phyloP scores from a whole-genome alignment of 2,888 invertebrate genomes.

The Hypselothyrea guttata region DNA sequence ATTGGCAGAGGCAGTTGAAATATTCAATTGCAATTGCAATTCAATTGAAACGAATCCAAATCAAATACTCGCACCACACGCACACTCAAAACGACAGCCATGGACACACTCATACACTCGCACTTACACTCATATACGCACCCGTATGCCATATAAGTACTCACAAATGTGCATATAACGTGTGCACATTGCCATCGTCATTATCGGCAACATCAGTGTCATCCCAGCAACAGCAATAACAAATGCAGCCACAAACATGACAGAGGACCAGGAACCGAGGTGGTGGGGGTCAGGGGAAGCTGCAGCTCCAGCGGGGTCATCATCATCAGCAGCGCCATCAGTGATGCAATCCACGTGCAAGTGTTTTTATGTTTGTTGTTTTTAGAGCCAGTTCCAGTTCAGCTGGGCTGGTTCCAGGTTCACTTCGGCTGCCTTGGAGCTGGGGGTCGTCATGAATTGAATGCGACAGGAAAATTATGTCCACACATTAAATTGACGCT shows the following conservation, averaged over 20 bases:
- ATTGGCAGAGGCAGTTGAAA: not conserved
- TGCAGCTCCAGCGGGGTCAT: constrained; percentile 15
- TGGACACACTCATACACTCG: constrained; percentile 1
- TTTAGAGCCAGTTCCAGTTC: constrained; percentile 29
- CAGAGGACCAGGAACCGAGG: not conserved
- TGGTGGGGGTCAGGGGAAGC: constrained; percentile 1
- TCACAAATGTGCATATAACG: constrained; percentile 67
- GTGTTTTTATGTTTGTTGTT: constrained; percentile 64
- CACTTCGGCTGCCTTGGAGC: constrained; percentile 9
- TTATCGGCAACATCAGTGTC: constrained; percentile 69
- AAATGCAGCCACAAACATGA: constrained; percentile 27
- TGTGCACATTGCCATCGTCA: constrained; percentile 72
- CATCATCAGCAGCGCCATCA: constrained; percentile 46
- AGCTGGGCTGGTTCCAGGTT: constrained; percentile 21
- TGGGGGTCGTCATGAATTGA: constrained; percentile 56
- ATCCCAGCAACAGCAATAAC: constrained; percentile 35
- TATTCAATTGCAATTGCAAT: constrained; percentile 33
- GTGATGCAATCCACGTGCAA: constrained; percentile 72
- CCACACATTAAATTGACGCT: constrained; percentile 74
- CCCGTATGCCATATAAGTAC: constrained; percentile 46
- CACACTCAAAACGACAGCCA: constrained; percentile 5
- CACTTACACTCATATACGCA: constrained; percentile 8
- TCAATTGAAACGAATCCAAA: constrained; percentile 49
- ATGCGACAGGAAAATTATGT: constrained; percentile 78
- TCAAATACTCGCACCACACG: constrained; percentile 35